phyloP scores from a whole-genome alignment of 2,113 vertebrate species.

The Procavia capensis region DNA sequence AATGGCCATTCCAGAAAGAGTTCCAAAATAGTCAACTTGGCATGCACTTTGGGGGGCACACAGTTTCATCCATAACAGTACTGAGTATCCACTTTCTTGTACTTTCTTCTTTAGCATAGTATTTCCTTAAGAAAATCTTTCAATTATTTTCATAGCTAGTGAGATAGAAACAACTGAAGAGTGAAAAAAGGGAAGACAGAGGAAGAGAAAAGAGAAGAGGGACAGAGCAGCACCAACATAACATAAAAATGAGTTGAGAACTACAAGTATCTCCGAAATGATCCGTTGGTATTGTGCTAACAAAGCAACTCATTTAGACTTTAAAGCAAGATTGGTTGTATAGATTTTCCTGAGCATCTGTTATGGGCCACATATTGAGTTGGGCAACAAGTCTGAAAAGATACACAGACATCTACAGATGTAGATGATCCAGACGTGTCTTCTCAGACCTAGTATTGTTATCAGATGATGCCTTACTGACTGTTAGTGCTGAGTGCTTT shows the following conservation, averaged over 20 bases:
- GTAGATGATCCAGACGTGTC: no score
- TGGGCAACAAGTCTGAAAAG: no score
- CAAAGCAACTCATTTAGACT: neutral
- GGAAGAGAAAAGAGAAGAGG: neutral
- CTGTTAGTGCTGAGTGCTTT: neutral
- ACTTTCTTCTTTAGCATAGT: neutral
- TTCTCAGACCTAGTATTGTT: no score
- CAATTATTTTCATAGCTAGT: neutral
- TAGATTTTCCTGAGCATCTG: neutral
- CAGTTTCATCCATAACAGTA: neutral
- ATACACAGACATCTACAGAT: no score
- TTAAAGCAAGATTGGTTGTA: neutral
- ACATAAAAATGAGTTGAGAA: neutral
- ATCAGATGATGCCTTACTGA: no score
- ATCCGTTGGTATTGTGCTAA: neutral
- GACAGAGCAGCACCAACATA: neutral
- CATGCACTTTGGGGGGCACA: no score
- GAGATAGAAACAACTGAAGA: neutral
- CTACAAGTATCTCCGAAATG: neutral
- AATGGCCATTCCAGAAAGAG: no score
- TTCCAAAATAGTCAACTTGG: no score
- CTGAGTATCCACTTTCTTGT: neutral
- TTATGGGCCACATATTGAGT: neutral
- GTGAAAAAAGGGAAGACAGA: neutral
- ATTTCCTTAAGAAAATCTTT: conserved; percentile 37